phyloP scores from a whole-genome alignment of 2,888 invertebrate genomes.

The Sepiola atlantica region DNA sequence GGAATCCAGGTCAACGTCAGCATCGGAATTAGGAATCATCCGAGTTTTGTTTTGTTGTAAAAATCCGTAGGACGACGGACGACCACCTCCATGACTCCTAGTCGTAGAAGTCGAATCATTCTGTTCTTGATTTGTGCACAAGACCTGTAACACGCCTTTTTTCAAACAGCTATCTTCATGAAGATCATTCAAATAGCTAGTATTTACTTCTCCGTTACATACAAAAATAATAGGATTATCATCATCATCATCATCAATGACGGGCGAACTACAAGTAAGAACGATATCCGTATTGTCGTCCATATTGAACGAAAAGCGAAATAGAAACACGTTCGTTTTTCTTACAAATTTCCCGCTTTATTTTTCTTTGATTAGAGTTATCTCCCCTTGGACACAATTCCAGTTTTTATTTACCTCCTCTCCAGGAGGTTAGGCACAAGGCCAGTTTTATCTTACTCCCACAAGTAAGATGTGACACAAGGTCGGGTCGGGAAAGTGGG shows the following conservation, averaged over 20 bases:
- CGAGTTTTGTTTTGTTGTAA: not conserved
- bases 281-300: not conserved
- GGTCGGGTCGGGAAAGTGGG: too few species aligned
- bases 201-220: constrained; percentile 34
- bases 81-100: not conserved
- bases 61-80: not conserved
- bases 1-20: not conserved
- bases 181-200: not conserved
- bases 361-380: not conserved
- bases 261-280: not conserved
- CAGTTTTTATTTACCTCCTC: too few species aligned
- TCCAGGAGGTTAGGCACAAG: too few species aligned
- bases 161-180: constrained; percentile 14
- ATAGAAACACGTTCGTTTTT: not conserved
- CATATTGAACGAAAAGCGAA: not conserved
- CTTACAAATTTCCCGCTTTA: constrained; percentile 41
- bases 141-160: not conserved
- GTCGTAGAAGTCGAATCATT: not conserved
- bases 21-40: not conserved
- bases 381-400: not conserved
- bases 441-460: too few species aligned
- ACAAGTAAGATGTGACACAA: too few species aligned
- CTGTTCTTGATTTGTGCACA: not conserved
- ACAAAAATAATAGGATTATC: not conserved
- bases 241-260: not conserved